Conservation (phyloP, 2,888 invertebrate genomes). For the Mesorhabditis spiculigera region DNA sequence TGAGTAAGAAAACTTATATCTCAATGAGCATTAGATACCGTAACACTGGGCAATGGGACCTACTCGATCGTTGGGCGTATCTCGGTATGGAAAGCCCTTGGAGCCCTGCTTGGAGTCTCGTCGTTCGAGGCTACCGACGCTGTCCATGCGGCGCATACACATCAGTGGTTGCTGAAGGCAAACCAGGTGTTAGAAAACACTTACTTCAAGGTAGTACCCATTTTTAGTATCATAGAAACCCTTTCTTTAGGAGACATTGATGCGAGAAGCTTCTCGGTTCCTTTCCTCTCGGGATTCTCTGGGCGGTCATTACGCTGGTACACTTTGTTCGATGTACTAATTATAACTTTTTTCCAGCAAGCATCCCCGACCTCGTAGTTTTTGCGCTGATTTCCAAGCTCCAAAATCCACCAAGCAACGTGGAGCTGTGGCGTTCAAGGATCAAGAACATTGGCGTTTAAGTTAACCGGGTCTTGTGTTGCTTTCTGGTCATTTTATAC, state of each 20-base stretch:
- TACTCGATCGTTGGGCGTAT: conserved; percentile 10
- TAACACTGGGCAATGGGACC: not conserved
- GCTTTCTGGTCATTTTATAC: conserved; percentile 2
- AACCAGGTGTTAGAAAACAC: not conserved
- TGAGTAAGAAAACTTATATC: not conserved
- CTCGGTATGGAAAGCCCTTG: conserved; percentile 21
- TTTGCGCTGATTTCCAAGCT: not conserved
- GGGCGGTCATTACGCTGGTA: conserved; percentile 27
- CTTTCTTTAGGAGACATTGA: not conserved
- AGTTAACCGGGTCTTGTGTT: not conserved
- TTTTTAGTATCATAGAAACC: not conserved
- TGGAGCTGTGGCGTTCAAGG: conserved; percentile 34
- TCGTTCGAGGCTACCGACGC: conserved; percentile 24
- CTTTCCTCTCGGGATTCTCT: conserved; percentile 38
- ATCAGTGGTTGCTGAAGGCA: conserved; percentile 28
- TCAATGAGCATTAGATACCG: conserved; percentile 5
- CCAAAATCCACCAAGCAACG: conserved; percentile 28
- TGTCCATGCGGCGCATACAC: conserved; percentile 28
- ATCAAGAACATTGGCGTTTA: conserved; percentile 16
- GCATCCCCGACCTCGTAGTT: not conserved
- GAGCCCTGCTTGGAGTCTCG: conserved; percentile 27
- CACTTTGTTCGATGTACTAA: conserved; percentile 24
- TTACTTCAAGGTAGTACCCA: not conserved
- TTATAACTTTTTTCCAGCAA: conserved; percentile 11
- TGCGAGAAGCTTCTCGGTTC: conserved; percentile 31